Base-by-base conservation (phyloP, 2,797 vertebrate genomes). In the Cercopithecus neglectus region DNA sequence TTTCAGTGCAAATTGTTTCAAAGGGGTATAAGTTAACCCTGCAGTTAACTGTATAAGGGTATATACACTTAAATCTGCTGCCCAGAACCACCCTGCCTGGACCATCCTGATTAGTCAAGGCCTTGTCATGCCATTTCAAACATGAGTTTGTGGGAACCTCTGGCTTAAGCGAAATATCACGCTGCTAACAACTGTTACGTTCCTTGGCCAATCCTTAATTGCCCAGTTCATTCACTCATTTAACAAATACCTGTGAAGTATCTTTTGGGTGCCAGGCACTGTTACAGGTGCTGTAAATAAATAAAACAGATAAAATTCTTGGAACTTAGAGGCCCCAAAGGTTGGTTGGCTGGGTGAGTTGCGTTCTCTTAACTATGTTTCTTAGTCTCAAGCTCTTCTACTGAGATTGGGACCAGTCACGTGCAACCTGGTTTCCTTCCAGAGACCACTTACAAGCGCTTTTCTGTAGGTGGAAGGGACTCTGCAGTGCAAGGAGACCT, bases 361-460 rank as follows among this genome's bases (percentile, higher is more conserved):
- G 22, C 87, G 12, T 88, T 97, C 85, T 95, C 59, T 92, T 94
- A 79, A 86, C 46, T 44, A 5, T 89, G 30, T 87, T 80, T 92
- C 74, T 85, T 89, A 50, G 14, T 92, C 91, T 82, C 17, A 85
- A 95, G 72, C 39, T 83, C 16, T 50, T 93, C 30, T 83, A 5
- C 61, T 94, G 79, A 80, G n/a, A 55, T 83, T 41, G 33, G 33
- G 36, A 75, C 57, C 46, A 44, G 75, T 80, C 36, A 59, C 39
- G 55, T 70, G 19, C 9, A 67, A 72, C 39, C 8, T 92, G 41
- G 8, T 94, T 95, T 79, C 39, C 79, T 91, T 75, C 8, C 48
- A 64, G 85, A 93, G 28, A 80, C 46, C 36, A 5, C 11, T 81
- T 74, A 33, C 44, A 95, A 82, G 6, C 16, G 30, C 39, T 94